Evolutionary conservation across 2,113 vertebrate genomes (phyloP), one percentile per base, ranked within the genome.

Genomic region (Cephalopholis sonnerati): DNA sequence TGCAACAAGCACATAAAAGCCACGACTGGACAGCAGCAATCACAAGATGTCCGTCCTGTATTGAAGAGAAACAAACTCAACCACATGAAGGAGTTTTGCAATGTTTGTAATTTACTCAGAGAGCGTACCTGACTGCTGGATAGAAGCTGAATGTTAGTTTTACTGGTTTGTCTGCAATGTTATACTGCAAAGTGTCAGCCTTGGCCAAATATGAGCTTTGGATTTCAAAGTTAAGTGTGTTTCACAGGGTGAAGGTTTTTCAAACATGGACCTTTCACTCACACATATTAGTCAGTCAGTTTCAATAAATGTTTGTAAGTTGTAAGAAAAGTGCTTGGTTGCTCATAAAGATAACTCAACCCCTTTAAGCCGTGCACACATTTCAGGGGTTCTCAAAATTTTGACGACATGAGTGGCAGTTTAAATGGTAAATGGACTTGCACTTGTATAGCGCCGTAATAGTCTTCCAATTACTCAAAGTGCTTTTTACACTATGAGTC

Each of bases 1-100:
- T 41, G 29, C 77, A 55, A 41, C 61, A 76, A 72, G 62, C 2
- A 15, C 58, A 73, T 66, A n/a, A 80, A 70, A 70, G 12, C 20
- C 64, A 22, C 2, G 27, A 53, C 3, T 0, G 0, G 24, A 51
- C 32, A 59, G 15, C 5, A 54, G 22, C 29, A 12, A 7, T 29
- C 7, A n/a, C 4, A 25, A 25, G 50, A 32, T 46, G 20, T 25
- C 9, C 4, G n/a, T 18, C 12, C 16, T 25, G 0, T 46, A 53
- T 18, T 66, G 53, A 54, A 71, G 70, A 74, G 15, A 50, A 70
- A 20, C 13, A 7, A 20, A 2, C 39, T 77, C 32, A 22, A 39
- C 48, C 71, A 62, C 20, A 58, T 79, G 39, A 79, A 77, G 2
- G 22, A 48, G 39, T 36, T 65, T 15, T 39, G 16, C 12, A n/a